Evolutionary conservation across 2,888 invertebrate genomes (phyloP).

Genomic region (Cataglyphis albicans): DNA sequence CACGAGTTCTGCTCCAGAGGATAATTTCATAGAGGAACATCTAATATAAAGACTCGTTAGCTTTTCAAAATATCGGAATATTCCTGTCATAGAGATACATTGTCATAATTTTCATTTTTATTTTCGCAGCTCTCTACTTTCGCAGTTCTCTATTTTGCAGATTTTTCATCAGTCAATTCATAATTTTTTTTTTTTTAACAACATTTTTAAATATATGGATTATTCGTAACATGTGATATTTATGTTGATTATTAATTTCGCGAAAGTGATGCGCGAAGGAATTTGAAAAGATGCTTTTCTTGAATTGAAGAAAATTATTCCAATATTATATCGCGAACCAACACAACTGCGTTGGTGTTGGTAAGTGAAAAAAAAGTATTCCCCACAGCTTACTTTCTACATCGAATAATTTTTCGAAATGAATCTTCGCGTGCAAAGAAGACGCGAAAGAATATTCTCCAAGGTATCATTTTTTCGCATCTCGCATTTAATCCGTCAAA

Average conservation of each 20-base stretch:
- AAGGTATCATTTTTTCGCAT: neutral
- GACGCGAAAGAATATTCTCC: neutral
- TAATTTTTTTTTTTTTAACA: neutral
- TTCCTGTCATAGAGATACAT: neutral
- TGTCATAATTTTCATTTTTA: neutral
- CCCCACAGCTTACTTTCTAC: neutral
- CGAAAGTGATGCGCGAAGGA: neutral
- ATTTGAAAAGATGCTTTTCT: neutral
- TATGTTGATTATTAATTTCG: neutral
- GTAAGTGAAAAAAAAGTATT: neutral
- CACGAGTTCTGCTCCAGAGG: conserved; percentile 26
- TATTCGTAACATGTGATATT: neutral
- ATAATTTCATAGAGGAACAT: conserved; percentile 35
- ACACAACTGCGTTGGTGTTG: neutral
- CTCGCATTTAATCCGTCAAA: conserved; percentile 29
- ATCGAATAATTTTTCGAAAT: conserved; percentile 28
- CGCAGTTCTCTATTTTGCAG: neutral
- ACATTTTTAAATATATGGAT: neutral
- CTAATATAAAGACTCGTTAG: conserved; percentile 7
- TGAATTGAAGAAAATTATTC: neutral
- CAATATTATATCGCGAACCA: neutral
- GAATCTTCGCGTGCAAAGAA: neutral
- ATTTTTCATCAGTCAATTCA: neutral
- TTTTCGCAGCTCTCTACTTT: neutral
- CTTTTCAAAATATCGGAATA: conserved; percentile 10